Evolutionary conservation across 23 tunicate species (phyloP), one percentile per base, ranked within the genome.

Genomic region (Trididemnum miniatum): DNA sequence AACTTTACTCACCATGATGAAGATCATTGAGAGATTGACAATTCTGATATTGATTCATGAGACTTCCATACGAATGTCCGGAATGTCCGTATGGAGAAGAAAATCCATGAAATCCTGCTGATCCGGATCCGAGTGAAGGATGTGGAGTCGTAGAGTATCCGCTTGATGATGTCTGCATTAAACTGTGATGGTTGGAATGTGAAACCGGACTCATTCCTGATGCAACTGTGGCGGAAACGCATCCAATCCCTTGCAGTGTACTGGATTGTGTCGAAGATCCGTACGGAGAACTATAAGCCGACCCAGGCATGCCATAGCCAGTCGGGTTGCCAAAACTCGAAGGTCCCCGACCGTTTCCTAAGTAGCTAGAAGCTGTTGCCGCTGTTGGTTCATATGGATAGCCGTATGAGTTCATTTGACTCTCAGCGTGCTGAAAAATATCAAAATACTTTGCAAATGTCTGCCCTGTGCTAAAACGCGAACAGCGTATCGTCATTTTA

Each of bases 391-490:
- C 97, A 78, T 91, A 91, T 82, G 81, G 82, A 83, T 91, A 91
- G 54, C 97, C 89, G 84, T 91, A 91, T 24, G 97, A 84, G 71
- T 90, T 91, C 97, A 91, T 91, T 91, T 91, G 97, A 60, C 87
- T 82, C 59, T 91, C 97, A 29, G 97, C 71, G 97, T 91, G 97
- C 97, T 91, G 87, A 34, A 79, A 89, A 7, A 44, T 44, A 44
- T n/a, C n/a, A n/a, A n/a, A n/a, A n/a, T n/a, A n/a, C n/a, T n/a
- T n/a, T n/a, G n/a, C n/a, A n/a, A n/a, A n/a, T n/a, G n/a, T n/a
- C n/a, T n/a, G n/a, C n/a, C n/a, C n/a, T n/a, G n/a, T n/a, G n/a
- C n/a, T n/a, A n/a, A n/a, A n/a, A n/a, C n/a, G n/a, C n/a, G n/a
- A n/a, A n/a, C n/a, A n/a, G n/a, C n/a, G n/a, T n/a, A n/a, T n/a